Evolutionary conservation across 1,140 invertebrate genomes (phyloP).

Genomic region (Portunus trituberculatus): DNA sequence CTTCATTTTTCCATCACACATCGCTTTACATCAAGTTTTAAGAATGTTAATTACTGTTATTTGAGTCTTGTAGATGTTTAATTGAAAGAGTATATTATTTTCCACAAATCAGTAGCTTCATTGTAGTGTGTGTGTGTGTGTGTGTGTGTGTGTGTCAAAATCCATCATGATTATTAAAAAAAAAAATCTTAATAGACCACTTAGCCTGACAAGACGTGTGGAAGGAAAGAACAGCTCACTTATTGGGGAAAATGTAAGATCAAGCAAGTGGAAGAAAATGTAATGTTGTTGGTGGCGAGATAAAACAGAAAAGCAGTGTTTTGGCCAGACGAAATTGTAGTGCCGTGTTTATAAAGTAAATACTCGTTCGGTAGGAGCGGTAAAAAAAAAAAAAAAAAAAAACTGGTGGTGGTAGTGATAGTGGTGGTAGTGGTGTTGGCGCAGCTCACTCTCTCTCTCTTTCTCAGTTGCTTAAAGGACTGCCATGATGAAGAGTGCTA

Average conservation of each 20-base stretch:
- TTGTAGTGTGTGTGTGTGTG: neutral
- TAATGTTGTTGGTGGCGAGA: neutral
- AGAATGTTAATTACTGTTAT: no score
- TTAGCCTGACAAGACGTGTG: no score
- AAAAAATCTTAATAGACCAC: no score
- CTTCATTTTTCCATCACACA: no score
- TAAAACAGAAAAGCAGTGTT: constrained; percentile 2
- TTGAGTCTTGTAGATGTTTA: no score
- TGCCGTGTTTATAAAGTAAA: neutral
- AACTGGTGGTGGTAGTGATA: neutral
- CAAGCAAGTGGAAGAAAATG: neutral
- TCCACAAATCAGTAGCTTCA: neutral
- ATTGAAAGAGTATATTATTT: neutral
- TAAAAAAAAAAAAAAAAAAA: neutral
- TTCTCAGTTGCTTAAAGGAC: neutral
- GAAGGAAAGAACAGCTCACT: neutral
- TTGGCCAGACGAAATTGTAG: neutral
- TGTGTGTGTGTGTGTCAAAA: neutral
- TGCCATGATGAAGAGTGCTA: neutral
- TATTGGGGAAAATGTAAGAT: neutral
- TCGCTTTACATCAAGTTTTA: no score
- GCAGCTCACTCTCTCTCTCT: no score
- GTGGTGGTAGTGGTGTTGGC: neutral
- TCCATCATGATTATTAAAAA: neutral
- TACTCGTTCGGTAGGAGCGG: neutral